Evolutionary conservation across 2,797 vertebrate genomes (phyloP).

Genomic region (Poeciliopsis turneri): DNA sequence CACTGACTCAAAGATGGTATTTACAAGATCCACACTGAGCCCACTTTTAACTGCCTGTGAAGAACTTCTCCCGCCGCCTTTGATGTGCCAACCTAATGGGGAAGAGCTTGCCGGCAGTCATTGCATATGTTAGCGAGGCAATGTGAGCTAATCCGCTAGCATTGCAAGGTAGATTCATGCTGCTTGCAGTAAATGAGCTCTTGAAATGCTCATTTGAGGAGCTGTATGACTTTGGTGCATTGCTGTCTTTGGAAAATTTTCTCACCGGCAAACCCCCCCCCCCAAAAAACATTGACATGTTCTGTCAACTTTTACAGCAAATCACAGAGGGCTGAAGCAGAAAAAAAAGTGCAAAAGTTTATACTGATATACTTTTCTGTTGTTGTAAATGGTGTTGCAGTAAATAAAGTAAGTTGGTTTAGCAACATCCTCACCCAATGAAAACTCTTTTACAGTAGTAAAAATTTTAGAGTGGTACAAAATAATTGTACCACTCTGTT

Average conservation of each 20-base stretch:
- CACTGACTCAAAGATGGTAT: conserved; percentile 82
- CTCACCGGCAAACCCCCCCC: conserved; percentile 29
- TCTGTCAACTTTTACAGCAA: conserved; percentile 44
- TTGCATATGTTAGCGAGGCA: conserved; percentile 75
- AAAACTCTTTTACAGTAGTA: neutral
- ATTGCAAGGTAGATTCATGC: conserved; percentile 71
- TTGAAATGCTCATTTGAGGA: conserved; percentile 37
- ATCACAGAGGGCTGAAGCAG: conserved; percentile 35
- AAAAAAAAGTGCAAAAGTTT: neutral
- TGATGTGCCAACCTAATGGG: conserved; percentile 83
- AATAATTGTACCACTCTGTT: no score
- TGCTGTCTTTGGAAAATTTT: conserved; percentile 49
- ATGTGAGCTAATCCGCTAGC: conserved; percentile 73
- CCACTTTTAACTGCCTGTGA: conserved; percentile 82
- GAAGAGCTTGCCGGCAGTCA: conserved; percentile 79
- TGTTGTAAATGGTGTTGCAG: neutral
- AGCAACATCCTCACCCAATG: neutral
- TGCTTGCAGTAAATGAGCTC: conserved; percentile 62
- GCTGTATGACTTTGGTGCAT: conserved; percentile 50
- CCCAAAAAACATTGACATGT: conserved; percentile 7
- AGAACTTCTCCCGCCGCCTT: conserved; percentile 81
- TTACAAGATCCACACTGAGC: conserved; percentile 83
- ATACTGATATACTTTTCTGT: neutral
- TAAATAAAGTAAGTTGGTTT: neutral
- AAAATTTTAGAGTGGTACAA: neutral